Base-by-base conservation (phyloP, 2,113 vertebrate genomes). In the Osmerus mordax region DNA sequence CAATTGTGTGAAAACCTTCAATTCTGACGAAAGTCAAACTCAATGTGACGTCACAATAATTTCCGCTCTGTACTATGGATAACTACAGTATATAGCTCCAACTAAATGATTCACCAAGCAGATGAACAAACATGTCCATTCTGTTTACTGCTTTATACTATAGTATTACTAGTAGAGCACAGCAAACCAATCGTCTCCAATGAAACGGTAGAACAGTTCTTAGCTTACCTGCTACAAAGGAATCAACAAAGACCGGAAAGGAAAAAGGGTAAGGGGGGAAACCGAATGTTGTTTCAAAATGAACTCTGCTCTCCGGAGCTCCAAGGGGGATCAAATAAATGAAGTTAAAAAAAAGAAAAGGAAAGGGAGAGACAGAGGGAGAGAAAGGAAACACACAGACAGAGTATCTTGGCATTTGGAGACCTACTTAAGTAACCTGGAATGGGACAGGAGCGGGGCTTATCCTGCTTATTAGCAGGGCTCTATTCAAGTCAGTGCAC, bases 391-490 rank as follows among this genome's bases (percentile, higher is more conserved):
- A 61, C 36, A 64, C 59, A 60, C 58, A 53, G 65, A 67, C 52
- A 32, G 56, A 53, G 29, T 60, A 67, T 41, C 36, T 51, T 67
- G 75, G 70, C 60, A 64, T 77, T 75, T 56, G 83, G 83, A 85
- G 87, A 83, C 83, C 83, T 89, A 71, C 72, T 84, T 89, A 89
- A 89, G 87, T 83, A 87, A 79, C 77, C 78, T 73, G 77, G 83
- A 83, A 87, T 79, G 86, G 83, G 83, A 88, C 87, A 85, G 69
- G 71, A 80, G 83, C 62, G 9, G 7, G 72, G 72, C 71, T 72
- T 66, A 74, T 74, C 77, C 54, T 58, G 58, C 72, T 81, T 75
- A 75, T 84, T 81, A 79, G 58, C 52, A 12, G 19, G 65, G 73
- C 56, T 73, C 66, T 55, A 52, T 74, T 78, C 71, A 71, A 63